Percentiles rank a stretch among this genome's conserved stretches.
Evolutionary conservation across 2,888 invertebrate species (phyloP).

Genomic region (Leptarthrus brevirostris): DNA sequence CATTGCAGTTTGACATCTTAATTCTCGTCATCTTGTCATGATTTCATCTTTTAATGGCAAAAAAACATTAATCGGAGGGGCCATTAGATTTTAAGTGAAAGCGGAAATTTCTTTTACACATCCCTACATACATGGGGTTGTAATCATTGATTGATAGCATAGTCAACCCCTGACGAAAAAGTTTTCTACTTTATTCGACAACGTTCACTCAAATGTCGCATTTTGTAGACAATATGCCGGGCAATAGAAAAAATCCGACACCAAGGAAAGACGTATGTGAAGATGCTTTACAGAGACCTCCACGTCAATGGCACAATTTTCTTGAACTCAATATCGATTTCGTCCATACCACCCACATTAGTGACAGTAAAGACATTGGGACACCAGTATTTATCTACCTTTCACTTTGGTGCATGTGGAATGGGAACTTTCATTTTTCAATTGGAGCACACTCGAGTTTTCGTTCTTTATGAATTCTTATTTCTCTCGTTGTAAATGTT

Average conservation of each 20-base stretch:
- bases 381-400: constrained; percentile 35
- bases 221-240: neutral
- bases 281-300: neutral
- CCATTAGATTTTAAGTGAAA: constrained; percentile 29
- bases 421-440: constrained; percentile 28
- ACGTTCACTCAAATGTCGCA: constrained; percentile 8
- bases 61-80: neutral
- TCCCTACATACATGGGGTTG: neutral
- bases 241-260: neutral
- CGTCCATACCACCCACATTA: neutral
- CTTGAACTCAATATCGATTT: constrained; percentile 19
- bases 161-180: constrained; percentile 37
- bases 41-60: constrained; percentile 15
- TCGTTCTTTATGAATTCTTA: neutral
- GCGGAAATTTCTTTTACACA: neutral
- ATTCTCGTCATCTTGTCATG: constrained; percentile 34
- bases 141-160: constrained; percentile 37
- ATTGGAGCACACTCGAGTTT: neutral
- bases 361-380: neutral
- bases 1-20: constrained; percentile 23
- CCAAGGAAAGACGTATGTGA: neutral
- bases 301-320: constrained; percentile 38
- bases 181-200: constrained; percentile 11
- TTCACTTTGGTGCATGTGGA: constrained; percentile 6
- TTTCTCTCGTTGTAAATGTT: neutral